Conservation (phyloP, 1,140 invertebrate genomes). For the Drosophila gunungcola region DNA sequence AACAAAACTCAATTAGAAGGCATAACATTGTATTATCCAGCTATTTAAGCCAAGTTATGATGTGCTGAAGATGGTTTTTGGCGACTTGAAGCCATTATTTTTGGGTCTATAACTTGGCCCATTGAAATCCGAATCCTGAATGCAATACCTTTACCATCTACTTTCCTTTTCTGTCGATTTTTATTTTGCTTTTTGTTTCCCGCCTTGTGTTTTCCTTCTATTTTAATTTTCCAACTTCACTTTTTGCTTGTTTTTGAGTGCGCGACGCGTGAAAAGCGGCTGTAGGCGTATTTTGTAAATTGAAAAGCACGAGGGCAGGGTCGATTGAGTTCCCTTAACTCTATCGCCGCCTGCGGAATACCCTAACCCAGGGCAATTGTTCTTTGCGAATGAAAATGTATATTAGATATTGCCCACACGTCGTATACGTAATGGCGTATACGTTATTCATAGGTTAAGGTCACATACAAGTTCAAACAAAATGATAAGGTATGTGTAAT, state of each 20-base stretch:
- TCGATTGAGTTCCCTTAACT: slow-evolving; percentile 7
- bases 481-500: background rate
- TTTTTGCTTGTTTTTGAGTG: slow-evolving; percentile 17
- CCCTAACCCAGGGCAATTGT: background rate
- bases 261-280: slow-evolving; percentile 48
- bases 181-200: slow-evolving; percentile 11
- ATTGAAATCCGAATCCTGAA: background rate
- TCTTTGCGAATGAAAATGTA: background rate
- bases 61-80: background rate
- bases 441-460: background rate
- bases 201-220: slow-evolving; percentile 1
- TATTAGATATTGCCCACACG: background rate
- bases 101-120: background rate
- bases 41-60: too few species aligned
- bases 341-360: background rate
- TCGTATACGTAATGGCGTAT: slow-evolving; percentile 17
- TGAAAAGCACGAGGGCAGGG: slow-evolving; percentile 31
- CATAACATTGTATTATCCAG: too few species aligned
- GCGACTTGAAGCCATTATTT: background rate
- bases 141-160: background rate
- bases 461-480: background rate
- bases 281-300: slow-evolving; percentile 58
- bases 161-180: slow-evolving; percentile 21
- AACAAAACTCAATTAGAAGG: too few species aligned
- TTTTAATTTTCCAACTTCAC: slow-evolving; percentile 14